phyloP scores from a whole-genome alignment of 1,140 invertebrate species.

The Nylanderia fulva region DNA sequence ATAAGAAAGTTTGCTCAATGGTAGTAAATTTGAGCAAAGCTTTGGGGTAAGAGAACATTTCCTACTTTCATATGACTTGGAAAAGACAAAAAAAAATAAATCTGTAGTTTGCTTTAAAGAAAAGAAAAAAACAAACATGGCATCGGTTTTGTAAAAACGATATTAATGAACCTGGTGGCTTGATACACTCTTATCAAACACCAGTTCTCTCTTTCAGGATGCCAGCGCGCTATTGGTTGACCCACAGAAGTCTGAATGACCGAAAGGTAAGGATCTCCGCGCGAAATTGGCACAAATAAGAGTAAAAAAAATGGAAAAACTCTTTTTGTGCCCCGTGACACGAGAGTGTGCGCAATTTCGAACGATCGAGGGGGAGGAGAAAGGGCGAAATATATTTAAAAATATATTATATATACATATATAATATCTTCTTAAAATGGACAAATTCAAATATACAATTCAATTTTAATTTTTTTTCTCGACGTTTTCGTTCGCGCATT shows the following conservation, averaged over 20 bases:
- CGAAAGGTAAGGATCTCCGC: conserved; percentile 81
- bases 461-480: conserved; percentile 22
- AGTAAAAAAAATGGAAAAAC: conserved; percentile 48
- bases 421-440: neutral
- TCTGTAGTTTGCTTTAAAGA: conserved; percentile 18
- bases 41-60: conserved; percentile 35
- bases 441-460: conserved; percentile 33
- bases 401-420: conserved; percentile 30
- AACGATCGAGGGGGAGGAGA: conserved; percentile 22
- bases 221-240: conserved; percentile 82
- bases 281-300: conserved; percentile 69
- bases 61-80: neutral
- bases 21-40: conserved; percentile 50
- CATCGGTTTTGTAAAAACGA: conserved; percentile 77
- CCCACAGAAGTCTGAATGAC: conserved; percentile 79
- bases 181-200: conserved; percentile 89
- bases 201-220: conserved; percentile 89
- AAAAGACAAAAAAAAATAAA: too few relatives aligned
- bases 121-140: conserved; percentile 42
- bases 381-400: neutral
- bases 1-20: neutral
- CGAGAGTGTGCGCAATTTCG: conserved; percentile 45
- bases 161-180: conserved; percentile 85
- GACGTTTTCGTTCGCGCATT: neutral
- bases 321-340: conserved; percentile 60